Conservation (phyloP, 2,113 vertebrate genomes). For the Numenius arquata region DNA sequence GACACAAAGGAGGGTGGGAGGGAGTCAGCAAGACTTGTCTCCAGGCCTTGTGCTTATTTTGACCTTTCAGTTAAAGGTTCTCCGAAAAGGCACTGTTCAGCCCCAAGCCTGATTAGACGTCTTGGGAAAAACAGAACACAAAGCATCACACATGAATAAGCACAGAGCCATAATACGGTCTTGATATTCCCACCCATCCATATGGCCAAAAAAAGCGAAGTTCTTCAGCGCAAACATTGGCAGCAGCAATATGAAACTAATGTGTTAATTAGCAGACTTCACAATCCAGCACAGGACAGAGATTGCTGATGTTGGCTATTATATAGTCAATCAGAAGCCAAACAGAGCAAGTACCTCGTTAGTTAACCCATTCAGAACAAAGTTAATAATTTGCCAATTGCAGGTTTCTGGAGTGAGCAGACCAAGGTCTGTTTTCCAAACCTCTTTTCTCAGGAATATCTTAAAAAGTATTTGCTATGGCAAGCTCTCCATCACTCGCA, state of each 20-base stretch:
- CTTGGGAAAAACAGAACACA: slow-evolving; percentile 51
- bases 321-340: slow-evolving; percentile 22
- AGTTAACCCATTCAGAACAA: slow-evolving; percentile 30
- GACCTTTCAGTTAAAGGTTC: slow-evolving; percentile 52
- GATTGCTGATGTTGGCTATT: neutral
- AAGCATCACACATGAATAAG: slow-evolving; percentile 38
- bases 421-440: slow-evolving; percentile 1
- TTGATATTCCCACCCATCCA: slow-evolving; percentile 47
- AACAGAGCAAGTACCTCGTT: neutral
- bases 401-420: neutral
- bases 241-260: slow-evolving; percentile 20
- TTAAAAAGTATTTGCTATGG: neutral
- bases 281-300: slow-evolving; percentile 29
- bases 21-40: neutral
- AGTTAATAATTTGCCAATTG: slow-evolving; percentile 30
- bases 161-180: neutral
- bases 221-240: slow-evolving; percentile 29
- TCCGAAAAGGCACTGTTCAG: slow-evolving; percentile 14
- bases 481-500: neutral
- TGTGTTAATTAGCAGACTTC: slow-evolving; percentile 38
- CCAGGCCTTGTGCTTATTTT: slow-evolving; percentile 21
- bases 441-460: neutral
- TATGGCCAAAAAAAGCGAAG: neutral
- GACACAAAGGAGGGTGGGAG: slow-evolving; percentile 4
- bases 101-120: slow-evolving; percentile 11